These are phyloP conservation scores for Galaxea fascicularis DNA, from an alignment of 92 coral and sea anemone species.

Conservation along the genomic window DNA sequence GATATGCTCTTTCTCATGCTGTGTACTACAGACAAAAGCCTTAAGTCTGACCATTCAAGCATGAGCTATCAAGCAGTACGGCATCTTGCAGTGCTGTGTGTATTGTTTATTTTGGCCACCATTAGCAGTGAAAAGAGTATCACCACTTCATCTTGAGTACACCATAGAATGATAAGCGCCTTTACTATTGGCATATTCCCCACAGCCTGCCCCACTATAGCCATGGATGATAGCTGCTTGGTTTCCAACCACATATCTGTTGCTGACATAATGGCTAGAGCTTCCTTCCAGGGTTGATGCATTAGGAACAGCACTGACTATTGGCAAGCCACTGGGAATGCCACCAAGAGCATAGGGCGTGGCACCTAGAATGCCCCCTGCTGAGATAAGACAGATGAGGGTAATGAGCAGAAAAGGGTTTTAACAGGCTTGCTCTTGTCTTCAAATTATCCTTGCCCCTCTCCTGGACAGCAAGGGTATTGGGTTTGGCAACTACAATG, in stretches of 20 bases:
- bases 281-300: slow-evolving; percentile 45
- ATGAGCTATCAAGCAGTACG: background rate
- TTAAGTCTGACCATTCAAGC: background rate
- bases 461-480: background rate
- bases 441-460: too few species aligned
- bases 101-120: too few species aligned
- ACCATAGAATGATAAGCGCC: slow-evolving; percentile 37
- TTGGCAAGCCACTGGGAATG: slow-evolving; percentile 48
- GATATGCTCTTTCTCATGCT: too few species aligned
- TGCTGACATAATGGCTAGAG: slow-evolving; percentile 54
- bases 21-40: background rate
- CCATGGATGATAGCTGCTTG: slow-evolving; percentile 70
- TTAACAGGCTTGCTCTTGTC: background rate
- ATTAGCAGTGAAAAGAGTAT: too few species aligned
- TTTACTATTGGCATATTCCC: slow-evolving; percentile 37
- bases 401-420: background rate
- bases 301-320: slow-evolving; percentile 55
- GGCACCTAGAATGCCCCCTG: slow-evolving; percentile 46
- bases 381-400: background rate
- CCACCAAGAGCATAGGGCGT: slow-evolving; percentile 51
- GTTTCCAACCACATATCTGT: slow-evolving; percentile 74
- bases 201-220: slow-evolving; percentile 44
- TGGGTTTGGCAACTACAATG: background rate
- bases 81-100: background rate
- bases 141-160: slow-evolving; percentile 38